Conservation (phyloP, 2,113 vertebrate genomes). For the Callopanchax toddi region DNA sequence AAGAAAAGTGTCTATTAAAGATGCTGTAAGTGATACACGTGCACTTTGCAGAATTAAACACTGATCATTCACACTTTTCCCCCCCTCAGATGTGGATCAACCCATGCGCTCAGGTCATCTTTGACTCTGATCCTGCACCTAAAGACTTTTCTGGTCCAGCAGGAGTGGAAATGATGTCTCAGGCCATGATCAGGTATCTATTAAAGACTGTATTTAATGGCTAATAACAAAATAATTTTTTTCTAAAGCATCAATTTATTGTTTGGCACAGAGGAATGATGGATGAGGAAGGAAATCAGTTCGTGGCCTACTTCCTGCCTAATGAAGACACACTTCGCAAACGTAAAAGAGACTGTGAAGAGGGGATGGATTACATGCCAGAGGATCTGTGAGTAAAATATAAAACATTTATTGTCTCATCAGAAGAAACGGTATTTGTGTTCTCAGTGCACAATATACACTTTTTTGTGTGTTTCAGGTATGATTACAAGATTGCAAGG, state of each 20-base stretch:
- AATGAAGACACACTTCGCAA: constrained; percentile 92
- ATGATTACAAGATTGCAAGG: constrained; percentile 94
- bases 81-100: constrained; percentile 93
- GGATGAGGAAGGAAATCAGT: constrained; percentile 97
- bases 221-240: neutral
- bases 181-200: constrained; percentile 92
- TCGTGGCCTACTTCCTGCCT: constrained; percentile 94
- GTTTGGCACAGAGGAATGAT: constrained; percentile 88
- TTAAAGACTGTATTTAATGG: neutral
- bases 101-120: constrained; percentile 95
- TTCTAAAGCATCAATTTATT: neutral
- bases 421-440: too few species aligned
- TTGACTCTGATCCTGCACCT: constrained; percentile 93
- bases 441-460: too few species aligned
- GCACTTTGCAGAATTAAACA: neutral
- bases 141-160: constrained; percentile 86
- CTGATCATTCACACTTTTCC: neutral
- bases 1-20: neutral
- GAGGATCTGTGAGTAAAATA: constrained; percentile 86
- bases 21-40: neutral
- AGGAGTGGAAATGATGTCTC: constrained; percentile 94
- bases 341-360: constrained; percentile 90
- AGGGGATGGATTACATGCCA: constrained; percentile 89
- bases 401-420: neutral
- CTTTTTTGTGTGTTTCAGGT: constrained; percentile 71